Conservation (phyloP, 2,888 invertebrate genomes). For the Anticlea derivata region DNA sequence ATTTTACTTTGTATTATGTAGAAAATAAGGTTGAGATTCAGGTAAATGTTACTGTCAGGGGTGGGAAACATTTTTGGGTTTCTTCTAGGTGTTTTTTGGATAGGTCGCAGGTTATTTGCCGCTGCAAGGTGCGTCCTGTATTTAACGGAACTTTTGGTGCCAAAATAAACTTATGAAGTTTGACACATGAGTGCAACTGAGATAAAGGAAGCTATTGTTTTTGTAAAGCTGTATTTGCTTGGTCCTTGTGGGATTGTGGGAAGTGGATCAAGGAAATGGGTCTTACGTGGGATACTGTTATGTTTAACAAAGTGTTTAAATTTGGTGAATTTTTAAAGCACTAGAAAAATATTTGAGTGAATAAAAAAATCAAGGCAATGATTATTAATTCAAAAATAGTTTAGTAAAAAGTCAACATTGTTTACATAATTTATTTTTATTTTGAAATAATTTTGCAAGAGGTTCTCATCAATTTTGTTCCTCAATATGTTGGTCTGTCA, state of each 20-base stretch:
- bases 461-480: no score
- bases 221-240: constrained; percentile 58
- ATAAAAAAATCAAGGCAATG: no score
- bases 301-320: background rate
- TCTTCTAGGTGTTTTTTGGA: constrained; percentile 22
- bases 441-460: no score
- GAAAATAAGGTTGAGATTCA: constrained; percentile 11
- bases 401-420: no score
- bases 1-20: background rate
- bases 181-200: constrained; percentile 58
- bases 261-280: constrained; percentile 20
- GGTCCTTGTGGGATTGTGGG: constrained; percentile 16
- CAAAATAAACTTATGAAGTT: constrained; percentile 70
- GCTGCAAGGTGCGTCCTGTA: constrained; percentile 78
- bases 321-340: no score
- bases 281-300: constrained; percentile 7
- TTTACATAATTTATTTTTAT: no score
- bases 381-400: no score
- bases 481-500: background rate
- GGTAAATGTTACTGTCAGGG: background rate
- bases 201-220: constrained; percentile 71
- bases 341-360: no score
- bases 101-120: constrained; percentile 82
- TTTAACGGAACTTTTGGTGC: constrained; percentile 73
- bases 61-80: constrained; percentile 10